Base-by-base conservation (phyloP, 1,140 invertebrate species). In the Papilio dardanus region DNA sequence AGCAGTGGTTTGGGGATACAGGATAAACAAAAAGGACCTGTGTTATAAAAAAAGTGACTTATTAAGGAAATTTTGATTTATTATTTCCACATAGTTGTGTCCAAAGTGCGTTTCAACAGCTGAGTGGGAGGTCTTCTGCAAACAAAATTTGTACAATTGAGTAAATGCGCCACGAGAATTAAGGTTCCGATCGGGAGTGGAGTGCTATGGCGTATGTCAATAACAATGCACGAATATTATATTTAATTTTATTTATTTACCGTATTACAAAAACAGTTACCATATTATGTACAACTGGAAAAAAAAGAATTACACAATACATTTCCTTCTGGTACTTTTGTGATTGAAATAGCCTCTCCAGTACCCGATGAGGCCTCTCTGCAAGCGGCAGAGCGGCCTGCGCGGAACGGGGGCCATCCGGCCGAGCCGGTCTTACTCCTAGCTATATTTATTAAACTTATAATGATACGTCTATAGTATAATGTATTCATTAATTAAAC, bases 311-410 rank as follows among this genome's bases (percentile, higher is more conserved):
- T 82, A 62, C 90, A 92, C 90, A 93, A 92, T 93, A 93, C 91
- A 92, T 93, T 95, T 95, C 92, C 95, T 94, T 94, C 95, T 95
- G 93, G 94, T 95, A 93, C 94, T 94, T 94, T 96, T 96, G 94
- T 95, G 94, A 95, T 95, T 96, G 94, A 96, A 96, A 95, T 95
- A 96, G 92, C 96, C 96, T 94, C 94, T 96, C 96, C 96, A 96
- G 94, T 95, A 95, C 91, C 96, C 96, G 94, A 96, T 95, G 94
- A 96, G 95, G 95, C 95, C 94, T 94, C 94, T 96, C 92, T 94
- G 91, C 93, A 95, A 91, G 93, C 89, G 85, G 89, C 91, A 92
- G 86, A 92, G 91, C 85, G 92, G 93, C 84, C 88, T 88, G 80
- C 86, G 88, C 88, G 91, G 91, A 93, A 92, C 88, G 92, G 90